These are phyloP conservation scores for Zygaena filipendulae DNA, from an alignment of 2,888 invertebrate species.

Conservation along the genomic window DNA sequence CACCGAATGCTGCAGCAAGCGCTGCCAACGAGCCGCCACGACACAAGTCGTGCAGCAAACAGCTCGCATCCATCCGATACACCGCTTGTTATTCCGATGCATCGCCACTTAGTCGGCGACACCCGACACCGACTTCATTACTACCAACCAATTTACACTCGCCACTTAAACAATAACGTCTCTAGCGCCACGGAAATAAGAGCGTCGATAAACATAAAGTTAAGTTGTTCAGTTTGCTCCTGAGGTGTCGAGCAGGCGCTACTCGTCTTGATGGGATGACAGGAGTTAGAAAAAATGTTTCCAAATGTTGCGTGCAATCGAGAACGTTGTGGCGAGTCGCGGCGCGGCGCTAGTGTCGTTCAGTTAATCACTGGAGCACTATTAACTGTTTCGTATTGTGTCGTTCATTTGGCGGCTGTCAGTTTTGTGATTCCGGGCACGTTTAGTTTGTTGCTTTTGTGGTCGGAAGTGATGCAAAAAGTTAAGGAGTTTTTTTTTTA, in stretches of 20 bases:
- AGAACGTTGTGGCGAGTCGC: constrained; percentile 34
- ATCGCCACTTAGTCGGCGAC: constrained; percentile 43
- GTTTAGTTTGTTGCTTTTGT: no score
- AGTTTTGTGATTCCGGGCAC: constrained; percentile 10
- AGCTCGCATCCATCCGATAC: no score
- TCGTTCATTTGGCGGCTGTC: constrained; percentile 12
- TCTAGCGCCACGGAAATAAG: constrained; percentile 3
- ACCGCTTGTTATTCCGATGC: no score
- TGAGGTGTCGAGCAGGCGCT: constrained; percentile 38
- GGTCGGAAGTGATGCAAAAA: no score
- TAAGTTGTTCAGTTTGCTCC: neutral
- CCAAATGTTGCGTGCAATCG: constrained; percentile 33
- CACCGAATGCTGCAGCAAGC: no score
- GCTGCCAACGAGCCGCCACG: no score
- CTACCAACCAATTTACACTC: no score
- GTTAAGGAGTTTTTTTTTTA: no score
- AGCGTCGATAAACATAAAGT: constrained; percentile 3
- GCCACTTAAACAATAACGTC: constrained; percentile 24
- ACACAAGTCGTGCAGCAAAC: no score
- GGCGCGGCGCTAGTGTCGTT: no score
- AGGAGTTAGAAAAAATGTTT: constrained; percentile 35
- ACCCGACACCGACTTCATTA: constrained; percentile 34
- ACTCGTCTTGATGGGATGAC: constrained; percentile 37
- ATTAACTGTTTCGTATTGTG: constrained; percentile 16
- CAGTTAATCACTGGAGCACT: constrained; percentile 19